Percentiles rank a stretch among this genome's conserved stretches.
Evolutionary conservation across 1,140 invertebrate species (phyloP).

Genomic region (Eciton burchellii): DNA sequence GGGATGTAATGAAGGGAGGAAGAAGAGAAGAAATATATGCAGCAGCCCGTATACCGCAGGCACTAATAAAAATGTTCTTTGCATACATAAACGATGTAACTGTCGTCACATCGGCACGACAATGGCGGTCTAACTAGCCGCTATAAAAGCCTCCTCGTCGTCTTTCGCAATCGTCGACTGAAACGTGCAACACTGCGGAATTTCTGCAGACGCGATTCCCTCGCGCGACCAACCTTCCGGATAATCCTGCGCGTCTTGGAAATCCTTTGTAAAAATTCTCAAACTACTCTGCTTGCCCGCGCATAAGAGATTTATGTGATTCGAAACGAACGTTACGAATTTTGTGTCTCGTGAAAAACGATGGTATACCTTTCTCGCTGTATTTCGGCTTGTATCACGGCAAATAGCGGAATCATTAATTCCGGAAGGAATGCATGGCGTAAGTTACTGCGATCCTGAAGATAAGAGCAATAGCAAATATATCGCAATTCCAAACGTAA

Average conservation of each 20-base stretch:
- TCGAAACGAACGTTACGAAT: not conserved
- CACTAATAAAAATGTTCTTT: constrained; percentile 9
- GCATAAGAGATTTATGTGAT: not conserved
- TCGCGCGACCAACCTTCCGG: not conserved
- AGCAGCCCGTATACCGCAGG: not conserved
- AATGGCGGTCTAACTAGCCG: not conserved
- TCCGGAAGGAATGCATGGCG: not conserved
- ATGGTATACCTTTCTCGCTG: not conserved
- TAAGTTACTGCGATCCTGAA: not conserved
- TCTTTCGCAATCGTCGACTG: not conserved
- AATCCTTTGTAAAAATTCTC: not conserved
- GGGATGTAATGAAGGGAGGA: not conserved
- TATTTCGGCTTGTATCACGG: not conserved
- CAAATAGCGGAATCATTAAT: not conserved
- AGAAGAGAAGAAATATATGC: not conserved
- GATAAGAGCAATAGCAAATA: not conserved
- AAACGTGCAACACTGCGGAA: not conserved
- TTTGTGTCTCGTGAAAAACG: constrained; percentile 8
- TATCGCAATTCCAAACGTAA: constrained; percentile 6
- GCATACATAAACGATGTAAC: not conserved
- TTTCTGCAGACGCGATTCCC: not conserved
- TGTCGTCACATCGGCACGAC: not conserved
- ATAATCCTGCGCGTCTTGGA: constrained; percentile 2
- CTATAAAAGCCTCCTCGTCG: not conserved
- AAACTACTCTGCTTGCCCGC: not conserved